These are phyloP conservation scores for Toxostoma redivivum DNA, from an alignment of 2,113 vertebrate genomes.

Conservation along the genomic window DNA sequence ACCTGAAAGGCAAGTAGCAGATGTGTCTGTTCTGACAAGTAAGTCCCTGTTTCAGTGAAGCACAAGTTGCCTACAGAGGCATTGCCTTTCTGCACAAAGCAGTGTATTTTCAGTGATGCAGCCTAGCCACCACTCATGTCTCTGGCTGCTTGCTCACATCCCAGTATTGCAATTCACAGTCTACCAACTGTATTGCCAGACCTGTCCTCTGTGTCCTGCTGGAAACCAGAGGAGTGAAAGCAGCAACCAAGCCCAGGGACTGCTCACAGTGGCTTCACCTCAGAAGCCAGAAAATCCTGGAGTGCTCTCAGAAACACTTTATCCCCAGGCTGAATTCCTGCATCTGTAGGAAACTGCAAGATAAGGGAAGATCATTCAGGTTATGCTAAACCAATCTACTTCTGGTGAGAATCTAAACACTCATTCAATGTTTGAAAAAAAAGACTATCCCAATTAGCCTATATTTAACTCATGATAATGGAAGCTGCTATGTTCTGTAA, in stretches of 20 bases:
- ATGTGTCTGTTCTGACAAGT: not conserved
- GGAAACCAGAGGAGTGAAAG: not conserved
- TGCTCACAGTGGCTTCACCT: not conserved
- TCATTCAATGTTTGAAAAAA: not conserved
- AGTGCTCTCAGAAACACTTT: not conserved
- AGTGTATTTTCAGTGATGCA: not conserved
- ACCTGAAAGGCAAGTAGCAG: not conserved
- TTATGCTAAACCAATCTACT: not conserved
- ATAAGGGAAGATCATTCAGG: not conserved
- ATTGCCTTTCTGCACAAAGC: not conserved
- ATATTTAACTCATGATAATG: slow-evolving; percentile 18
- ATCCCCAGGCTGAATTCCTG: not conserved
- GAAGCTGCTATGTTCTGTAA: not conserved
- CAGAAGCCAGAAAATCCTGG: not conserved
- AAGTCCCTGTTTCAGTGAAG: not conserved
- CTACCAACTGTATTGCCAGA: not conserved
- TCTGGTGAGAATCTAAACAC: not conserved
- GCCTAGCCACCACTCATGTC: not conserved
- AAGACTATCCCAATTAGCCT: not conserved
- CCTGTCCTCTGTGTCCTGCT: not conserved
- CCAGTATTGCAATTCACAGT: not conserved
- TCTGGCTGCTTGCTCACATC: not conserved
- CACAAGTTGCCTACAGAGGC: not conserved
- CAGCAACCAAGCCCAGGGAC: not conserved
- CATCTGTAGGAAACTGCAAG: not conserved